phyloP scores from a whole-genome alignment of 2,888 invertebrate species.

The Drosophila suboccidentalis region DNA sequence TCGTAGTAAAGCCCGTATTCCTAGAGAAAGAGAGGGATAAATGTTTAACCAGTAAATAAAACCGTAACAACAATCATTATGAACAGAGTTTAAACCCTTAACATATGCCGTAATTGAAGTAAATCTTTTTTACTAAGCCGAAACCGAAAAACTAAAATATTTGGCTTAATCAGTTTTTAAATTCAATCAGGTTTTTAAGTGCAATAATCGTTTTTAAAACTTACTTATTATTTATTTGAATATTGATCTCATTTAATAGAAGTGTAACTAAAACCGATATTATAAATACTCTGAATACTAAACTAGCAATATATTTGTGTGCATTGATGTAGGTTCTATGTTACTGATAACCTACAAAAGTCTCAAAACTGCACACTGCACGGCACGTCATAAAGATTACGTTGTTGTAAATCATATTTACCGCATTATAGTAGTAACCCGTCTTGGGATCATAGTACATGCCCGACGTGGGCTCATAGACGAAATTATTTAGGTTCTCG shows the following conservation, averaged over 20 bases:
- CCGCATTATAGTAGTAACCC: conserved; percentile 96
- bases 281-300: conserved; percentile 1
- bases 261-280: neutral
- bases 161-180: too few relatives aligned
- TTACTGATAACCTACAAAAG: conserved; percentile 59
- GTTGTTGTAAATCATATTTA: conserved; percentile 85
- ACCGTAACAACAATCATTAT: too few relatives aligned
- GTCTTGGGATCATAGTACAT: conserved; percentile 95
- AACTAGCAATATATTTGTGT: conserved; percentile 13
- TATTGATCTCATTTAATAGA: too few relatives aligned
- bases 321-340: conserved; percentile 47
- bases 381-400: conserved; percentile 67
- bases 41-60: too few relatives aligned
- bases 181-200: too few relatives aligned
- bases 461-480: conserved; percentile 94
- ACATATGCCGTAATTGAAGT: too few relatives aligned
- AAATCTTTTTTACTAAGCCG: too few relatives aligned
- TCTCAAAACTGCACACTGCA: conserved; percentile 31
- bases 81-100: too few relatives aligned
- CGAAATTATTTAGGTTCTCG: conserved; percentile 91
- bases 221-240: too few relatives aligned
- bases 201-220: too few relatives aligned
- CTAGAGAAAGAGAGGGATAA: conserved; percentile 86
- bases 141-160: too few relatives aligned
- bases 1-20: conserved; percentile 95